Evolutionary conservation across 1,140 invertebrate genomes (phyloP).

Genomic region (Eupristina koningsbergeri): DNA sequence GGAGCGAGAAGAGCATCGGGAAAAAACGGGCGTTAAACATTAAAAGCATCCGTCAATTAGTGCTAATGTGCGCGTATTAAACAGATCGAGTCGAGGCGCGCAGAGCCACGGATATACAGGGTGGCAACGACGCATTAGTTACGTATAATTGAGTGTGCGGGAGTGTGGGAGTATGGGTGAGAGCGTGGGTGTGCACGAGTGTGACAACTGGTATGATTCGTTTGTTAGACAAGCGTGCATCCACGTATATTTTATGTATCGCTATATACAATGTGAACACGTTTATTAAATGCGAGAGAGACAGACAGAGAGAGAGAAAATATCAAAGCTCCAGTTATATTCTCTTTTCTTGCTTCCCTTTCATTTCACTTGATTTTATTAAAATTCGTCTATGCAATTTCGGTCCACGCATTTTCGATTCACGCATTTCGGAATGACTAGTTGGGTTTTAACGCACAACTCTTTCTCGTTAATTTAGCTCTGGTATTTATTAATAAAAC

Average conservation of each 20-base stretch:
- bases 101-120: background rate
- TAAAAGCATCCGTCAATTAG: slow-evolving; percentile 66
- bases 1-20: slow-evolving; percentile 2
- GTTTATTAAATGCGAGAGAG: background rate
- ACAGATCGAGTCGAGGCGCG: slow-evolving; percentile 42
- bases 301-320: background rate
- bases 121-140: slow-evolving; percentile 52
- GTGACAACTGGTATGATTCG: slow-evolving; percentile 63
- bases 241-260: background rate
- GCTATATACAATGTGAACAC: slow-evolving; percentile 11
- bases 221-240: slow-evolving; percentile 58
- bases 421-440: background rate
- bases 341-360: background rate
- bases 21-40: slow-evolving; percentile 62
- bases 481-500: background rate
- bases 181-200: slow-evolving; percentile 15
- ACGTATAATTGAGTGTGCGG: slow-evolving; percentile 40
- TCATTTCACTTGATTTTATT: background rate
- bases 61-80: slow-evolving; percentile 60
- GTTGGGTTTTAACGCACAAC: background rate
- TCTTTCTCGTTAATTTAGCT: background rate
- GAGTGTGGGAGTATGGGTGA: slow-evolving; percentile 29
- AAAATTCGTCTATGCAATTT: slow-evolving; percentile 1
- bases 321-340: background rate
- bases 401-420: too few relatives aligned